phyloP scores from a whole-genome alignment of 2,113 vertebrate genomes.

The Mus spicilegus region DNA sequence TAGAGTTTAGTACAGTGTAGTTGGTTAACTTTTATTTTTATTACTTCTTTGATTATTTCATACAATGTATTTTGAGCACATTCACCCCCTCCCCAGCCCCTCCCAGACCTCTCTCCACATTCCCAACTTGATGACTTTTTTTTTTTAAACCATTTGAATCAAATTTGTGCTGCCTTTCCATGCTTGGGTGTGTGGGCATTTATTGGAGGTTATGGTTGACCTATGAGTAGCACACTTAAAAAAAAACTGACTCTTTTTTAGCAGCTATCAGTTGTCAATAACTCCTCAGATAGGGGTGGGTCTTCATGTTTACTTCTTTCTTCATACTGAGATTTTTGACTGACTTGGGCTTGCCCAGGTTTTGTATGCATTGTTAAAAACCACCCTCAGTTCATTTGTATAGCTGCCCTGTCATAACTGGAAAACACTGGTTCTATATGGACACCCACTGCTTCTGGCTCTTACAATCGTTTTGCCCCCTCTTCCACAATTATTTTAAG shows the following conservation, averaged over 20 bases:
- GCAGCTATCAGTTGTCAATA: background rate
- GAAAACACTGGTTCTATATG: background rate
- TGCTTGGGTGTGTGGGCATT: background rate
- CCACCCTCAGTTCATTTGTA: background rate
- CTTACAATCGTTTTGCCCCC: background rate
- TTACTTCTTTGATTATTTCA: background rate
- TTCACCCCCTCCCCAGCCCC: background rate
- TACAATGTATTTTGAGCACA: background rate
- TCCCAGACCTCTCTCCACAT: background rate
- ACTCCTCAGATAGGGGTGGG: background rate
- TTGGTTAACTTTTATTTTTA: slow-evolving; percentile 2
- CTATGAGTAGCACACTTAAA: background rate
- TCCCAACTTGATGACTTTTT: background rate
- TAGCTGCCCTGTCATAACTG: background rate
- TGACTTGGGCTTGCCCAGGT: background rate
- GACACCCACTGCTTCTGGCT: background rate
- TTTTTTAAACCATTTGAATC: background rate
- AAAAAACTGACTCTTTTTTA: background rate
- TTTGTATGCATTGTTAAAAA: background rate
- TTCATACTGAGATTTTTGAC: background rate
- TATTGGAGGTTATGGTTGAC: background rate
- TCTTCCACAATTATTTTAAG: background rate
- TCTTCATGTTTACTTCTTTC: background rate
- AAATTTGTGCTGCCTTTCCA: background rate
- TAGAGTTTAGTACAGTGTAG: background rate